Conservation (phyloP, 2,113 vertebrate genomes). For the Amblyopsis rosae region DNA sequence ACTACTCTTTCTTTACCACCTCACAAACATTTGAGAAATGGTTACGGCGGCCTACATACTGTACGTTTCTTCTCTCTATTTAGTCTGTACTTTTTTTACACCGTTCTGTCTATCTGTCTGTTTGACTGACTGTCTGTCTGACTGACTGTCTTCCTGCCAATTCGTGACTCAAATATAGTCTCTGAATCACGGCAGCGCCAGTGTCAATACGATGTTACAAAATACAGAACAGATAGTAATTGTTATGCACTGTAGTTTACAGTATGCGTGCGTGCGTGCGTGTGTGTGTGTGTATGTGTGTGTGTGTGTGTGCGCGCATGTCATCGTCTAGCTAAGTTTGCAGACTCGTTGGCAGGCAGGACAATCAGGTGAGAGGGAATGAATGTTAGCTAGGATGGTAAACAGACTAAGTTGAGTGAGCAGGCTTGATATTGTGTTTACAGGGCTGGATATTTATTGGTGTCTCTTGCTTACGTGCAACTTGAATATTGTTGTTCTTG, state of each 20-base stretch:
- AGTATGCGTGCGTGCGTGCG: not conserved
- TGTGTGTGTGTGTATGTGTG: conserved; percentile 1
- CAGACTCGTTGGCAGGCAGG: too few species aligned
- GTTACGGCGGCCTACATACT: not conserved
- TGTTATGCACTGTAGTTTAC: not conserved
- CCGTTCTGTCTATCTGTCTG: not conserved
- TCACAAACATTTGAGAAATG: conserved; percentile 54
- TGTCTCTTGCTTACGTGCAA: too few species aligned
- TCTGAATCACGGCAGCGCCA: conserved; percentile 12
- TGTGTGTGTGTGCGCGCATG: not conserved
- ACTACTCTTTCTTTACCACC: conserved; percentile 43
- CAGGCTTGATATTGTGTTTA: too few species aligned
- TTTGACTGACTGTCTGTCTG: not conserved
- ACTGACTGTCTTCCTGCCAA: not conserved
- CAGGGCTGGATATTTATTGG: too few species aligned
- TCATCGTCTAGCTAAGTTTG: too few species aligned
- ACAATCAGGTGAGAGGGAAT: too few species aligned
- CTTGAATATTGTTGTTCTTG: too few species aligned
- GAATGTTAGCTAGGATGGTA: too few species aligned
- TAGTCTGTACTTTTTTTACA: not conserved
- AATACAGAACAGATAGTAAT: not conserved
- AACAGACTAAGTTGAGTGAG: too few species aligned
- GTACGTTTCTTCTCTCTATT: not conserved
- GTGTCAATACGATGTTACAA: conserved; percentile 15
- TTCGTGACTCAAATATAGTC: not conserved